Conservation (phyloP, 2,113 vertebrate species). For the Muscicapa adusta region DNA sequence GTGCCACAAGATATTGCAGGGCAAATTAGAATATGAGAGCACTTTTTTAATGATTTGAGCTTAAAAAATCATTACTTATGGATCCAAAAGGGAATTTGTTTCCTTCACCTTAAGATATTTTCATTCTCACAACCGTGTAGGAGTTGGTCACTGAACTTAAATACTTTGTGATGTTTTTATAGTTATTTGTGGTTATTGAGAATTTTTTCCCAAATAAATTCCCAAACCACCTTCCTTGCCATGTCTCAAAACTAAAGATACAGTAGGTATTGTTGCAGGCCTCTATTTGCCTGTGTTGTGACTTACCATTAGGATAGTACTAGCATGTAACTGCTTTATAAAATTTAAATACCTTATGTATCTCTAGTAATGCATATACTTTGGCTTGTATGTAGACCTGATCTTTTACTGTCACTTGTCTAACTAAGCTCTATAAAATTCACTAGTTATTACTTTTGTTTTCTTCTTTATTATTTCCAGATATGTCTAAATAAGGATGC, state of each 20-base stretch:
- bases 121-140: neutral
- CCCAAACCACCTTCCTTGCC: neutral
- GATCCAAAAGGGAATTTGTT: neutral
- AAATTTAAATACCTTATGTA: neutral
- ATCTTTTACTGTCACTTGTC: neutral
- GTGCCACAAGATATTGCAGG: neutral
- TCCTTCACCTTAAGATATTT: neutral
- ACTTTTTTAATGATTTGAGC: neutral
- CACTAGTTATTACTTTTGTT: neutral
- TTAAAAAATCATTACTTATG: neutral
- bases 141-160: neutral
- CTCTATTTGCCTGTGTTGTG: neutral
- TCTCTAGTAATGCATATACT: neutral
- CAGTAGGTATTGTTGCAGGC: neutral
- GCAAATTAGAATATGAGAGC: neutral
- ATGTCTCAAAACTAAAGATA: neutral
- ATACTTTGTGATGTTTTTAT: neutral
- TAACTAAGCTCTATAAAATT: neutral
- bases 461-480: neutral
- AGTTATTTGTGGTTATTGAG: neutral
- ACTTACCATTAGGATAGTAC: neutral
- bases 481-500: neutral
- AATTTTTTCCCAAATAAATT: neutral
- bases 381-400: neutral
- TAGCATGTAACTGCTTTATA: neutral